Percentiles rank a stretch among this genome's conserved stretches.
Evolutionary conservation across 2,113 vertebrate genomes (phyloP).

Genomic region (Menura novaehollandiae): DNA sequence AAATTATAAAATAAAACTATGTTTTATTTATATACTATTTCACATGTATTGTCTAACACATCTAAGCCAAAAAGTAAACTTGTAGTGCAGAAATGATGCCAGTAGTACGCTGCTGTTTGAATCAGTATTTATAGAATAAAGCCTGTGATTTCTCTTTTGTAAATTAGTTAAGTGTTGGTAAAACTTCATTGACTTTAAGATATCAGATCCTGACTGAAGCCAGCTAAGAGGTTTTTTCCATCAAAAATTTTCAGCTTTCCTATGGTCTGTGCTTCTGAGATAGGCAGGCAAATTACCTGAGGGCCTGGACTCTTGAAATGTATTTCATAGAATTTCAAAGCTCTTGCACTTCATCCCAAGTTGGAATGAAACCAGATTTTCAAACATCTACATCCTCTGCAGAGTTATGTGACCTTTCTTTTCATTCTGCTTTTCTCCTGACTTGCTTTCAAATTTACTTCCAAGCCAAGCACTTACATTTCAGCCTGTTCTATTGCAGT

Average conservation of each 20-base stretch:
- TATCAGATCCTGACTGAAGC: not conserved
- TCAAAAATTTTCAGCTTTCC: not conserved
- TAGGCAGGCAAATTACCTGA: not conserved
- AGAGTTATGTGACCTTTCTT: not conserved
- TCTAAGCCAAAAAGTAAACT: not conserved
- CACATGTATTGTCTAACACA: not conserved
- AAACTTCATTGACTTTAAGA: not conserved
- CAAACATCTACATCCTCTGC: not conserved
- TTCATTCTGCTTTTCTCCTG: not conserved
- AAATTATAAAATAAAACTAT: not conserved
- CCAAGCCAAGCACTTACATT: not conserved
- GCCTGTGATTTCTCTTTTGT: not conserved
- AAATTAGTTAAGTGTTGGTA: not conserved
- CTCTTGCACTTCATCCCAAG: not conserved
- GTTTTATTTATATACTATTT: not conserved
- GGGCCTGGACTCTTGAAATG: not conserved
- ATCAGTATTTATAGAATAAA: not conserved
- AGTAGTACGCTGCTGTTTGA: not conserved
- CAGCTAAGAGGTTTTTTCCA: not conserved
- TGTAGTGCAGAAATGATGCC: not conserved
- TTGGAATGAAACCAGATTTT: slow-evolving; percentile 9
- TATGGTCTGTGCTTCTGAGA: not conserved
- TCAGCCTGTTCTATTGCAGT: not conserved
- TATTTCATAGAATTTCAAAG: not conserved
- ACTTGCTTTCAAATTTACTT: slow-evolving; percentile 4